phyloP scores from a whole-genome alignment of 2,113 vertebrate genomes.

The Limanda limanda region DNA sequence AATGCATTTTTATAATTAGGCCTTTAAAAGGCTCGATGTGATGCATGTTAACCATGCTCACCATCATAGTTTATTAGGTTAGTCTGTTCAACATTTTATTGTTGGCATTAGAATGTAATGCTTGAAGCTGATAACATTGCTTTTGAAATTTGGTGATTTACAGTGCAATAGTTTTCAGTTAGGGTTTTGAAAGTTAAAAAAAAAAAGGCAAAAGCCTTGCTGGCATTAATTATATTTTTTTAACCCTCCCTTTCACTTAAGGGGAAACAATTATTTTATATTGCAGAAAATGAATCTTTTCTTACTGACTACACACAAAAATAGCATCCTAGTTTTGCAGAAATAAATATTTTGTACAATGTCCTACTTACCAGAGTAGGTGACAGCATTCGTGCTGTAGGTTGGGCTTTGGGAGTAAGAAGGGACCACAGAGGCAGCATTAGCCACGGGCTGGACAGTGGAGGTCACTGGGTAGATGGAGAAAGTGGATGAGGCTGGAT shows the following conservation, averaged over 20 bases:
- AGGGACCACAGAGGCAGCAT: constrained; percentile 93
- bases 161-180: neutral
- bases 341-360: too few relatives aligned
- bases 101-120: neutral
- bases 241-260: neutral
- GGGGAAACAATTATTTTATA: too few relatives aligned
- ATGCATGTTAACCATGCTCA: neutral
- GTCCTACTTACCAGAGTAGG: constrained; percentile 86
- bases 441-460: constrained; percentile 93
- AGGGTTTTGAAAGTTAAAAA: neutral
- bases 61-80: neutral
- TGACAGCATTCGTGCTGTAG: constrained; percentile 97
- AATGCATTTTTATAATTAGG: neutral
- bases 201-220: neutral
- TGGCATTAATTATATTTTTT: too few relatives aligned
- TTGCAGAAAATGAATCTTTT: too few relatives aligned
- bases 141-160: neutral
- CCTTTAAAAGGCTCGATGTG: neutral
- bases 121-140: neutral
- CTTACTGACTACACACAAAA: too few relatives aligned
- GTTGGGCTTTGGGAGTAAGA: constrained; percentile 97
- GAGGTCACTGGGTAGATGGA: constrained; percentile 98
- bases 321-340: too few relatives aligned
- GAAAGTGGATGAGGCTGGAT: constrained; percentile 94
- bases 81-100: neutral